These are phyloP conservation scores for Mesorhabditis belari DNA, from an alignment of 2,888 invertebrate genomes.

Conservation along the genomic window DNA sequence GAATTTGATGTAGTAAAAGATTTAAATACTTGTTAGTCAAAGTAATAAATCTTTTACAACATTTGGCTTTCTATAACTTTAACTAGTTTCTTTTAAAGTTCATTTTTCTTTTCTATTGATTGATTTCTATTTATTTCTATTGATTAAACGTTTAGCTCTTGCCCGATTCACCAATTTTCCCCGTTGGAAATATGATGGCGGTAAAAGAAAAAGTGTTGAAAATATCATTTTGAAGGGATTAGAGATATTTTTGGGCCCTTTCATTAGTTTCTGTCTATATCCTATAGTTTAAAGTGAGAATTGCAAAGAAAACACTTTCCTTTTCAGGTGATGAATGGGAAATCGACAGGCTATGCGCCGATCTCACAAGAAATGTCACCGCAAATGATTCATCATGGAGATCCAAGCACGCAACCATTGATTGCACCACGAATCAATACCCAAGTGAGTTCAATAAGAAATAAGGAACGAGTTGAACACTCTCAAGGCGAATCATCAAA, in stretches of 20 bases:
- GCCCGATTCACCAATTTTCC: background rate
- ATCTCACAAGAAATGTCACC: slow-evolving; percentile 46
- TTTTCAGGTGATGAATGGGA: slow-evolving; percentile 21
- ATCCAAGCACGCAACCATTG: background rate
- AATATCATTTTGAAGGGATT: background rate
- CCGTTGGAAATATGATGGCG: background rate
- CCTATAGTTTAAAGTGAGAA: background rate
- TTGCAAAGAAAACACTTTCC: background rate
- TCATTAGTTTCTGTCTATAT: no score
- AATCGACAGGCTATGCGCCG: slow-evolving; percentile 43
- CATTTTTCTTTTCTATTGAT: no score
- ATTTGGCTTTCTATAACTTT: no score
- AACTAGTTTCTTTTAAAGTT: no score
- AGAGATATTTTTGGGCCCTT: background rate
- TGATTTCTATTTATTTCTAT: no score
- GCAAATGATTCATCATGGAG: slow-evolving; percentile 21
- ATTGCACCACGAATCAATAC: slow-evolving; percentile 9
- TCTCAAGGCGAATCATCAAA: no score
- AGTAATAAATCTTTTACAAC: no score
- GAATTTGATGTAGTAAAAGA: no score
- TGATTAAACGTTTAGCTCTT: background rate
- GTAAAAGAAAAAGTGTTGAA: background rate
- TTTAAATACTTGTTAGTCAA: no score
- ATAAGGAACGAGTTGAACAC: no score
- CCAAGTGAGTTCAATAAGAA: slow-evolving; percentile 12